Conservation (phyloP, 1,140 invertebrate genomes). For the Cecropterus lyciades region DNA sequence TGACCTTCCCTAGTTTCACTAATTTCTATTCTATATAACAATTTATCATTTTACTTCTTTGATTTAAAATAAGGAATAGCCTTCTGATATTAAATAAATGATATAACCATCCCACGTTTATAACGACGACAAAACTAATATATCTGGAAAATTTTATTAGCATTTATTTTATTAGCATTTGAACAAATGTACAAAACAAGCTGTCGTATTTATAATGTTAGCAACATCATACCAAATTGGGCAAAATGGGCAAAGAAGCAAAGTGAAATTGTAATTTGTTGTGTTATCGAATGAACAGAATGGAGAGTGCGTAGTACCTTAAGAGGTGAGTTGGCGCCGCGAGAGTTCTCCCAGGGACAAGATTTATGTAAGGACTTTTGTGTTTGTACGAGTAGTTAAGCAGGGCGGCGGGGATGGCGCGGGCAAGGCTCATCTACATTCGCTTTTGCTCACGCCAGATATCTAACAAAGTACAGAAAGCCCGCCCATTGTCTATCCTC, state of each 20-base stretch:
- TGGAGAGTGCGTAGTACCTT: conserved; percentile 64
- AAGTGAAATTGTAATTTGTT: conserved; percentile 68
- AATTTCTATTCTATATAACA: no score
- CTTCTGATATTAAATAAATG: no score
- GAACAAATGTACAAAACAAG: background rate
- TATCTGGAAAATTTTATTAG: background rate
- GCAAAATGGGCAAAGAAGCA: conserved; percentile 35
- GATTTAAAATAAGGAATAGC: no score
- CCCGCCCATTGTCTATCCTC: conserved; percentile 75
- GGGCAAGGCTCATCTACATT: conserved; percentile 80
- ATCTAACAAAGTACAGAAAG: conserved; percentile 73
- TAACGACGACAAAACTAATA: no score
- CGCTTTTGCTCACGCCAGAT: conserved; percentile 73
- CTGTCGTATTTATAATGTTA: background rate
- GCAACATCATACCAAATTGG: conserved; percentile 20
- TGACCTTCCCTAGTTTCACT: background rate
- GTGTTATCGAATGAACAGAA: conserved; percentile 66
- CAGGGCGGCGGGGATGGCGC: conserved; percentile 51
- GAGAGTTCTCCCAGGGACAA: conserved; percentile 76
- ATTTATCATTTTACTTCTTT: no score
- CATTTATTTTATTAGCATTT: background rate
- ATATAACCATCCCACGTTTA: no score
- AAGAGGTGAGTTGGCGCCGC: conserved; percentile 70
- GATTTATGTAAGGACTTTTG: conserved; percentile 85
- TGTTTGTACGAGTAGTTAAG: conserved; percentile 84